Evolutionary conservation across 2,888 invertebrate genomes (phyloP), one percentile per base, ranked within the genome.

Genomic region (Tenthredo amoena): DNA sequence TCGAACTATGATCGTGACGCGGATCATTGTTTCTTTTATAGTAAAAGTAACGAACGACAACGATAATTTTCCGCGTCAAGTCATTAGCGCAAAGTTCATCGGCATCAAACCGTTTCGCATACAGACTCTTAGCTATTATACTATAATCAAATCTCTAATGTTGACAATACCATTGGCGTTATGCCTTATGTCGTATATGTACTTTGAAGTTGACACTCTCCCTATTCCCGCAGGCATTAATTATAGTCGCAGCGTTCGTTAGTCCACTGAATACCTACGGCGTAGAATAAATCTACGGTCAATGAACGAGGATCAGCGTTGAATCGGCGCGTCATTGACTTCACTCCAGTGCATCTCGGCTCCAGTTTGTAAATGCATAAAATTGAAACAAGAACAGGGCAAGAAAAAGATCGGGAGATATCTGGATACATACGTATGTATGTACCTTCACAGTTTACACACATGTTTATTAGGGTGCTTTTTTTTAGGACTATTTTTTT

Each of bases 121-220:
- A 31, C 34, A 31, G 15, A 40, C 40, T 40, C 7, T 40, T 21
- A 40, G 18, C 72, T 5, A 21, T 6, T n/a, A 7, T 3, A 12
- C 37, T 31, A 71, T 71, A 43, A 74, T 74, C 7, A 43, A 43
- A 74, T 74, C 43, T 40, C 43, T 43, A 0, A n/a, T 21, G 43
- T 74, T 21, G 40, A 74, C 72, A 43, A 74, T 74, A 74, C 26
- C n/a, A 21, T 74, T 74, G 21, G 15, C 72, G 72, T 12, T 18
- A 26, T 40, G n/a, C n/a, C 7, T 31, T 68, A 18, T n/a, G n/a
- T 40, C 18, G 12, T 68, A 2, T 74, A 40, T 43, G 40, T 37
- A 74, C n/a, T 74, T 10, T 40, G 31, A 12, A 21, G 12, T 74
- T 43, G 3, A n/a, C 12, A n/a, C n/a, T 37, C 37, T 21, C 74